Conservation (phyloP, 1,140 invertebrate species). For the Leptinotarsa texana region DNA sequence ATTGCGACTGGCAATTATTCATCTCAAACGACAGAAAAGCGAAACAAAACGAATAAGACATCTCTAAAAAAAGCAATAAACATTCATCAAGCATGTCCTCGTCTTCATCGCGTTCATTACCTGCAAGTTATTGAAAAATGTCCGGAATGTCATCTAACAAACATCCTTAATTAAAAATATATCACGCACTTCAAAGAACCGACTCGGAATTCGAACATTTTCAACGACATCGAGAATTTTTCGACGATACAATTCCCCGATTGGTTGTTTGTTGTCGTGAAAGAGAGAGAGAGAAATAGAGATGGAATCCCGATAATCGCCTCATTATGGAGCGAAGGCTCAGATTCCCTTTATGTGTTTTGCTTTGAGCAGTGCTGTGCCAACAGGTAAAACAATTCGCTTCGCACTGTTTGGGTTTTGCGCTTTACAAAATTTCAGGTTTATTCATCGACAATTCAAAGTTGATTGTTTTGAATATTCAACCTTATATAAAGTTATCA, state of each 20-base stretch:
- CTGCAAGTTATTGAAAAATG: neutral
- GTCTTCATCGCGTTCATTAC: neutral
- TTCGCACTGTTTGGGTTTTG: too few species aligned
- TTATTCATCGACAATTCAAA: too few species aligned
- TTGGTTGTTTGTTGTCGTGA: neutral
- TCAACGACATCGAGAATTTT: neutral
- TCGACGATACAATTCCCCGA: neutral
- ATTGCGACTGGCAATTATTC: neutral
- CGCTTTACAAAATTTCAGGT: too few species aligned
- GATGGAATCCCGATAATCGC: neutral
- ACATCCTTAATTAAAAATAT: slow-evolving; percentile 9
- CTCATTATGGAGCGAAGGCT: neutral
- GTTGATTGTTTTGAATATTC: too few species aligned
- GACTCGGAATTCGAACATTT: neutral
- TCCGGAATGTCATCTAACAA: neutral
- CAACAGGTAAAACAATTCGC: too few species aligned
- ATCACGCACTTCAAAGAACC: slow-evolving; percentile 5
- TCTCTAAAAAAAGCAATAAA: neutral
- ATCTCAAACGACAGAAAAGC: neutral
- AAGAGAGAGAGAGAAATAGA: neutral
- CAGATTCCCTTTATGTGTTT: slow-evolving; percentile 2
- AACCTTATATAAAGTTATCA: too few species aligned
- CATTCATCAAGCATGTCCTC: too few species aligned
- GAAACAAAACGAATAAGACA: neutral
- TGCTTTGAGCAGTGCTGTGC: neutral